These are phyloP conservation scores for Potorous gilbertii DNA, from an alignment of 2,797 vertebrate genomes.

Conservation along the genomic window DNA sequence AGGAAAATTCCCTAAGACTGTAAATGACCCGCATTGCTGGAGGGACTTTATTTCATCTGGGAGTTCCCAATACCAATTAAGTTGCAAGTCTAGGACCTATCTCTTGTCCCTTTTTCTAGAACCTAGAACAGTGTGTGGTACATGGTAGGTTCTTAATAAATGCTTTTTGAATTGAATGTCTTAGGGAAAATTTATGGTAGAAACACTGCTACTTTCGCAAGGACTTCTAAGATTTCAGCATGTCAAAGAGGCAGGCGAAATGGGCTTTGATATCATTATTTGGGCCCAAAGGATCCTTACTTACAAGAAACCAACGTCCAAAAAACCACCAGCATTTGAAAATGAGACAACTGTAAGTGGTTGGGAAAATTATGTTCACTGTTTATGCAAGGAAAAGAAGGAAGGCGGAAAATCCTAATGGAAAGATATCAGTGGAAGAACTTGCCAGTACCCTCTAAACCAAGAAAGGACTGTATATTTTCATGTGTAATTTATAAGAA, in stretches of 20 bases:
- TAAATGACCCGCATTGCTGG: not conserved
- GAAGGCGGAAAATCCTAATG: not conserved
- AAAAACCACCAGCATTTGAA: not conserved
- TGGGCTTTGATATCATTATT: not conserved
- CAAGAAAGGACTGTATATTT: not conserved
- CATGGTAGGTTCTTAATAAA: not conserved
- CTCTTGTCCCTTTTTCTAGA: not conserved
- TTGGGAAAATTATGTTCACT: not conserved
- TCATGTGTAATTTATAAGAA: not conserved
- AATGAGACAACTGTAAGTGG: not conserved
- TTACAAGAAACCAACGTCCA: not conserved
- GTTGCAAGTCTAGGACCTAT: not conserved
- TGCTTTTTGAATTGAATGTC: not conserved
- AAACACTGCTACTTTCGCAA: not conserved
- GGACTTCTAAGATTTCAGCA: conserved; percentile 15
- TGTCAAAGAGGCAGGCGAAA: not conserved
- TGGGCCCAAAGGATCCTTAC: not conserved
- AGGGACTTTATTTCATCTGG: not conserved
- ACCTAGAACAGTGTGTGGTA: not conserved
- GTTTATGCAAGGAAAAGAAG: not conserved
- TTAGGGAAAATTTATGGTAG: not conserved
- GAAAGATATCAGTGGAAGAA: not conserved
- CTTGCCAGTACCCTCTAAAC: conserved; percentile 5
- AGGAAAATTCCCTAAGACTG: not conserved
- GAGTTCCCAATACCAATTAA: not conserved